Conservation (phyloP, 2,113 vertebrate species). For the Nansenia antarctica region DNA sequence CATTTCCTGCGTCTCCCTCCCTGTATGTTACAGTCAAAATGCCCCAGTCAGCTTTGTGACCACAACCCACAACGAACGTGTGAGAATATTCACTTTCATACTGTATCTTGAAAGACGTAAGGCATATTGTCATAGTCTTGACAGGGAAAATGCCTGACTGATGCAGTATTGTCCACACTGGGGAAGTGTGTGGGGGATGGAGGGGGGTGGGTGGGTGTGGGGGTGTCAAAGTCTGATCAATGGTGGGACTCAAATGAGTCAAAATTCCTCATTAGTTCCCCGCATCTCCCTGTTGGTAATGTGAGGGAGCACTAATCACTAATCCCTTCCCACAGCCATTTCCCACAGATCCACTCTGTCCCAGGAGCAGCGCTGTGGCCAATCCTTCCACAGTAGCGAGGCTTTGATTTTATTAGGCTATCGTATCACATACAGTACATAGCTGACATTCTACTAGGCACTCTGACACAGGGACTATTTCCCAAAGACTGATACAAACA, state of each 20-base stretch:
- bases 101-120: conserved; percentile 15
- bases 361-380: conserved; percentile 39
- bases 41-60: neutral
- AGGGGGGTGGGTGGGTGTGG: conserved; percentile 36
- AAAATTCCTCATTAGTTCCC: conserved; percentile 61
- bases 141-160: conserved; percentile 12
- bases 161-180: conserved; percentile 41
- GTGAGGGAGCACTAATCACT: conserved; percentile 63
- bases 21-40: neutral
- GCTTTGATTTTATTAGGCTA: conserved; percentile 55
- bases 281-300: conserved; percentile 49
- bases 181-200: conserved; percentile 45
- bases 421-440: conserved; percentile 52
- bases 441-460: conserved; percentile 39
- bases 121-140: conserved; percentile 14
- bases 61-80: neutral
- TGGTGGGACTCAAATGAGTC: conserved; percentile 35
- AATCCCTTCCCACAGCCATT: conserved; percentile 71
- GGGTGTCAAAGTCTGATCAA: conserved; percentile 43
- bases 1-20: neutral
- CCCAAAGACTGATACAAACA: neutral
- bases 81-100: neutral
- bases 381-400: conserved; percentile 42
- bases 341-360: conserved; percentile 53
- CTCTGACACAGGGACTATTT: conserved; percentile 15